A percentile compares a stretch with the other conserved stretches of the same genome.
Evolutionary conservation across 2,888 invertebrate genomes (phyloP).

Genomic region (Petrophora chlorosata): DNA sequence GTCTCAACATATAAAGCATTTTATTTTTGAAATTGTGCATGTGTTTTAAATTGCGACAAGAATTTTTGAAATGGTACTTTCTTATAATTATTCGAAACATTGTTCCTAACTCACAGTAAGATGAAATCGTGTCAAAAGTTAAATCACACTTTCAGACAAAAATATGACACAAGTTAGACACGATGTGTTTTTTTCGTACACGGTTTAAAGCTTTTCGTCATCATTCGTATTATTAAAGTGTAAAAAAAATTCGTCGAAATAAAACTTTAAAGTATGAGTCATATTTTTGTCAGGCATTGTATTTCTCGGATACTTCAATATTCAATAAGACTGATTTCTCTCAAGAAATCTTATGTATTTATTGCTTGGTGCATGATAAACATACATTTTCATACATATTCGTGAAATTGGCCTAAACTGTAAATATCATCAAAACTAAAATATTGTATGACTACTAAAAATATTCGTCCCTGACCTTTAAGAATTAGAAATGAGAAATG

Average conservation of each 20-base stretch:
- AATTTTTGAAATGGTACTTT: background rate
- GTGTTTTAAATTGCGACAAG: background rate
- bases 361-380: background rate
- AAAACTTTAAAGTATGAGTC: too few relatives aligned
- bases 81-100: background rate
- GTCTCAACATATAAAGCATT: background rate
- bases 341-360: background rate
- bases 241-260: too few relatives aligned
- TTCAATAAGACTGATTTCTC: constrained; percentile 2
- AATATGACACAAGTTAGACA: background rate
- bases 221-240: too few relatives aligned
- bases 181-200: too few relatives aligned
- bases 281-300: constrained; percentile 1
- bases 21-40: constrained; percentile 3
- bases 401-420: constrained; percentile 12
- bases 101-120: constrained; percentile 6
- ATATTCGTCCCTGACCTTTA: too few relatives aligned
- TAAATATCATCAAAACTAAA: constrained; percentile 3
- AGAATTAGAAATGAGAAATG: too few relatives aligned
- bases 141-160: background rate
- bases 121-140: background rate
- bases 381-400: background rate
- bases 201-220: too few relatives aligned
- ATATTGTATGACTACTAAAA: background rate
- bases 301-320: background rate